A percentile compares a stretch with the other conserved stretches of the same genome.
Evolutionary conservation across 2,113 vertebrate species (phyloP).

Genomic region (Chrysochloris asiatica): DNA sequence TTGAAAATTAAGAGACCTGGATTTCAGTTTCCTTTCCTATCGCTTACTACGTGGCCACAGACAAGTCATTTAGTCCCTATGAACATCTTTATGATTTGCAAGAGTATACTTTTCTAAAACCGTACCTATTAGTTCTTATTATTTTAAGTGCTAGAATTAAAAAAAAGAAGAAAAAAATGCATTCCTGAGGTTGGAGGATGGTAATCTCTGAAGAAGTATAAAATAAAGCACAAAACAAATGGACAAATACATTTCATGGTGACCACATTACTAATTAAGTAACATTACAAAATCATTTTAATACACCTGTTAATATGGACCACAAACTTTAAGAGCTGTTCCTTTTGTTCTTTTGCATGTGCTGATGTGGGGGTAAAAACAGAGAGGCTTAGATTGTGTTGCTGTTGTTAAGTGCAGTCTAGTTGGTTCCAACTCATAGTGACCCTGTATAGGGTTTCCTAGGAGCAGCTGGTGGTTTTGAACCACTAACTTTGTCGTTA

Average conservation of each 20-base stretch:
- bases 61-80: accelerated
- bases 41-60: accelerated
- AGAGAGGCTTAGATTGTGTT: not conserved
- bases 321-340: not conserved
- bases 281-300: too few relatives aligned
- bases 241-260: not conserved
- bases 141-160: not conserved
- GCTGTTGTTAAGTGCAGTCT: too few relatives aligned
- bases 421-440: too few relatives aligned
- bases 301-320: not conserved
- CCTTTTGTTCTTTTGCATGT: not conserved
- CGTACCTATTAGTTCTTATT: not conserved
- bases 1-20: not conserved
- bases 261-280: not conserved
- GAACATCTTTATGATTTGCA: too few relatives aligned
- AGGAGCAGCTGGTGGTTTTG: too few relatives aligned
- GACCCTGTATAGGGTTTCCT: too few relatives aligned
- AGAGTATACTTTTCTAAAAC: not conserved
- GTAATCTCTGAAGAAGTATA: too few relatives aligned
- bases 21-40: accelerated
- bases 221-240: accelerated
- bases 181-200: not conserved
- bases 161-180: not conserved
- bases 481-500: too few relatives aligned
- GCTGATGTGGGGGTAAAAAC: not conserved